Conservation (phyloP, 2,888 invertebrate species). For the Microctonus aethiopoides region DNA sequence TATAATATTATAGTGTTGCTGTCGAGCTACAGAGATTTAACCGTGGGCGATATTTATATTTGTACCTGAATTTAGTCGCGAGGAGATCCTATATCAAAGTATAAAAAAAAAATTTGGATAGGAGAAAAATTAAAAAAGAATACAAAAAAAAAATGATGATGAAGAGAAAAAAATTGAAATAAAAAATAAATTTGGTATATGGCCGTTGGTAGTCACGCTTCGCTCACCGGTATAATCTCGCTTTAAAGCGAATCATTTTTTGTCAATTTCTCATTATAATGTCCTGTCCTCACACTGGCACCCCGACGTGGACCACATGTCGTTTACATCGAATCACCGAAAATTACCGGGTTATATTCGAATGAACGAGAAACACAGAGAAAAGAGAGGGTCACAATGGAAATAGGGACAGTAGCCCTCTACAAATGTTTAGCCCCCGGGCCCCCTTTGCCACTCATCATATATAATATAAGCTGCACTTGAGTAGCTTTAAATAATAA, state of each 20-base stretch:
- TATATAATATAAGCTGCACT: constrained; percentile 4
- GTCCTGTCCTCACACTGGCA: constrained; percentile 49
- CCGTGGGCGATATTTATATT: constrained; percentile 18
- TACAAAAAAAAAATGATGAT: constrained; percentile 31
- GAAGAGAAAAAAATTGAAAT: constrained; percentile 20
- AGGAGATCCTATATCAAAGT: neutral
- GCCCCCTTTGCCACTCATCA: constrained; percentile 46
- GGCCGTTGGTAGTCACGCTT: constrained; percentile 53
- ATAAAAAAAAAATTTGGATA: neutral
- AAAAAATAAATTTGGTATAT: constrained; percentile 48
- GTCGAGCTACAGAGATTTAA: constrained; percentile 18
- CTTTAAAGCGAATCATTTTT: constrained; percentile 56
- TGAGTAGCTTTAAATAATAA: neutral
- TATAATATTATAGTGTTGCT: neutral
- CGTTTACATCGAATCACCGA: constrained; percentile 58
- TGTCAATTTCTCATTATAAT: constrained; percentile 60
- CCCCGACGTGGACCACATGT: constrained; percentile 52
- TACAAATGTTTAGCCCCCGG: constrained; percentile 7
- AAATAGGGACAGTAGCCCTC: constrained; percentile 1
- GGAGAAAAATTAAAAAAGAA: constrained; percentile 18
- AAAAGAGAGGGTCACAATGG: neutral
- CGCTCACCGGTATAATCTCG: constrained; percentile 40
- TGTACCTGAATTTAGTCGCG: constrained; percentile 7
- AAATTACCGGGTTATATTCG: constrained; percentile 57
- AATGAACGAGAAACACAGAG: constrained; percentile 38